Conservation (phyloP, 2,797 vertebrate species). For the Xiphophorus birchmanni region DNA sequence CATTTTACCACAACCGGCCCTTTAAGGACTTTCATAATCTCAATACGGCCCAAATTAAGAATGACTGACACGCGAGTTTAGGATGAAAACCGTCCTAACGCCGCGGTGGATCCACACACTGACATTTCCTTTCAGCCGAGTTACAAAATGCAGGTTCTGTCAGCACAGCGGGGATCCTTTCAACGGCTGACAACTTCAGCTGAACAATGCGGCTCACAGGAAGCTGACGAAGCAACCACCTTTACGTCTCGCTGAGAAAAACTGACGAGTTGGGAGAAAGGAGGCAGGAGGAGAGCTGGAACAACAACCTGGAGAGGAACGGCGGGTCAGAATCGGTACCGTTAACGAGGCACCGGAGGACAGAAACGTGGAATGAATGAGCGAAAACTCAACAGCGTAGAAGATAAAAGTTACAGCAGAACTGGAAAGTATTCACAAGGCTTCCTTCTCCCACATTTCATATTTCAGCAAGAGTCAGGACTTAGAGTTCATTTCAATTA, state of each 20-base stretch:
- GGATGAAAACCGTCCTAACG: conserved; percentile 56
- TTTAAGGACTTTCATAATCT: too few species aligned
- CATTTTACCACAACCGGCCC: too few species aligned
- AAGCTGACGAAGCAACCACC: conserved; percentile 29
- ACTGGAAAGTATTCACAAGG: not conserved
- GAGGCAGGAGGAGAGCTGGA: conserved; percentile 10
- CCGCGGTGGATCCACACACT: conserved; percentile 20
- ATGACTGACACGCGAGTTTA: not conserved
- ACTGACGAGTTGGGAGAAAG: not conserved
- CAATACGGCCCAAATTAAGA: too few species aligned
- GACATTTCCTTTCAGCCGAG: not conserved
- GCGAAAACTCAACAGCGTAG: not conserved
- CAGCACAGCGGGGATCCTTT: conserved; percentile 12
- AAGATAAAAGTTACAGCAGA: not conserved
- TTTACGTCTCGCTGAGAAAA: conserved; percentile 24
- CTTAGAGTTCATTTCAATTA: not conserved
- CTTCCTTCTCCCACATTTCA: not conserved
- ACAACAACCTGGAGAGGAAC: conserved; percentile 31
- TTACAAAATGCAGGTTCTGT: conserved; percentile 16
- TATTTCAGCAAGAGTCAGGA: too few species aligned
- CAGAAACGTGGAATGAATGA: conserved; percentile 26
- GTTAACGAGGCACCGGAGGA: conserved; percentile 9
- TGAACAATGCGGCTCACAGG: conserved; percentile 24
- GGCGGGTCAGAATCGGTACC: conserved; percentile 34
- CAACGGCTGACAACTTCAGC: conserved; percentile 9